These are phyloP conservation scores for Clarias pachynema DNA, from an alignment of 2,797 vertebrate genomes.

Conservation along the genomic window DNA sequence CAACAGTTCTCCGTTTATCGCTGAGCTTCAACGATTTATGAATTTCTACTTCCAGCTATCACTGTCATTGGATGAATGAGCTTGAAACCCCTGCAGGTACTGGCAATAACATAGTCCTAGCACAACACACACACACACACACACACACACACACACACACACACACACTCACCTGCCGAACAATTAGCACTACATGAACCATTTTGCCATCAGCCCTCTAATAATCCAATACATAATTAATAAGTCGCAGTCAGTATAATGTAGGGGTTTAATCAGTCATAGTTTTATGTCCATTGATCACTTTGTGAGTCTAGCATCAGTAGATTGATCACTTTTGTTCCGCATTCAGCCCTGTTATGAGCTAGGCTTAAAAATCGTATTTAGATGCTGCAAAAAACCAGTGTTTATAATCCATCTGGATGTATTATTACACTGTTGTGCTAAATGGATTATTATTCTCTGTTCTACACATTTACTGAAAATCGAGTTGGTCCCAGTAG, in stretches of 20 bases:
- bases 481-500: constrained; percentile 49
- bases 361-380: constrained; percentile 43
- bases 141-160: background rate
- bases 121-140: background rate
- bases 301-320: constrained; percentile 38
- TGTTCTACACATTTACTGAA: constrained; percentile 45
- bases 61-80: constrained; percentile 43
- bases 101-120: constrained; percentile 43
- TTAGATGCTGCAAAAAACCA: constrained; percentile 31
- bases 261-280: constrained; percentile 52
- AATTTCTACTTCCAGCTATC: constrained; percentile 32
- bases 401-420: constrained; percentile 40
- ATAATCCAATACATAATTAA: constrained; percentile 46
- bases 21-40: constrained; percentile 11
- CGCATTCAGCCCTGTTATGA: constrained; percentile 26
- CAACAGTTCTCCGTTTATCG: constrained; percentile 18
- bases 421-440: constrained; percentile 48
- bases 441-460: constrained; percentile 54
- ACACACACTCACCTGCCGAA: constrained; percentile 36
- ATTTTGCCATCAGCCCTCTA: constrained; percentile 44
- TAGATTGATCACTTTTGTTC: constrained; percentile 41
- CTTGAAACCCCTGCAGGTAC: constrained; percentile 32
- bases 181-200: constrained; percentile 61
- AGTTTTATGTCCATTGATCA: constrained; percentile 56
- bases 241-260: constrained; percentile 49